A percentile compares a stretch with the other conserved stretches of the same genome.
Evolutionary conservation across 2,797 vertebrate genomes (phyloP).

Genomic region (Urocyon cinereoargenteus): DNA sequence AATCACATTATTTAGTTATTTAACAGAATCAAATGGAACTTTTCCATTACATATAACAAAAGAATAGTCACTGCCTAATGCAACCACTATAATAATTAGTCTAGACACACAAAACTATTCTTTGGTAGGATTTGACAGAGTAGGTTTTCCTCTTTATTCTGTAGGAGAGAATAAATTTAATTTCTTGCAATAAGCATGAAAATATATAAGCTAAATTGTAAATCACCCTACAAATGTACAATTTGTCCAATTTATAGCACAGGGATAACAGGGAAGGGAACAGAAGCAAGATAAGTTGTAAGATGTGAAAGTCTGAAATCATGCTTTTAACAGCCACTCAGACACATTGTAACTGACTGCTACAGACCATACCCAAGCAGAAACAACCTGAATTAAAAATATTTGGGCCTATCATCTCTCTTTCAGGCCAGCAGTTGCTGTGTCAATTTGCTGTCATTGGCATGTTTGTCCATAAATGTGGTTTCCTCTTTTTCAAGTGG

Average conservation of each 20-base stretch:
- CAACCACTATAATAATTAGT: constrained; percentile 54
- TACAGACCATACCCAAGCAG: background rate
- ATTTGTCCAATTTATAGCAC: constrained; percentile 9
- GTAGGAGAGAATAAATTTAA: constrained; percentile 6
- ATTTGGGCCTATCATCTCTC: background rate
- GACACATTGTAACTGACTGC: background rate
- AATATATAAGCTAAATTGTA: constrained; percentile 30
- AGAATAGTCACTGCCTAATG: constrained; percentile 29
- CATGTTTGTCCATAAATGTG: background rate
- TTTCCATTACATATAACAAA: constrained; percentile 42
- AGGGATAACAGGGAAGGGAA: background rate
- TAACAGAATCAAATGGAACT: constrained; percentile 55
- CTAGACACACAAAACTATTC: background rate
- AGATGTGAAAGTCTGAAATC: constrained; percentile 45
- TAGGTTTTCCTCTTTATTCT: constrained; percentile 49
- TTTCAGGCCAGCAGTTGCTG: background rate
- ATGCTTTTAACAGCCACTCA: background rate
- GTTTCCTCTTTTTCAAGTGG: constrained; percentile 24
- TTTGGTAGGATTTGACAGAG: constrained; percentile 37
- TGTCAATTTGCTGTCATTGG: constrained; percentile 1
- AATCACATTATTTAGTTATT: constrained; percentile 51
- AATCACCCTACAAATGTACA: background rate
- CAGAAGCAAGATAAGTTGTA: constrained; percentile 11
- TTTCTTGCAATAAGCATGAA: constrained; percentile 54
- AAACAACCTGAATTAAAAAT: constrained; percentile 41